These are phyloP conservation scores for Sinohyriopsis cumingii DNA, from an alignment of 2,888 invertebrate species.

Conservation along the genomic window DNA sequence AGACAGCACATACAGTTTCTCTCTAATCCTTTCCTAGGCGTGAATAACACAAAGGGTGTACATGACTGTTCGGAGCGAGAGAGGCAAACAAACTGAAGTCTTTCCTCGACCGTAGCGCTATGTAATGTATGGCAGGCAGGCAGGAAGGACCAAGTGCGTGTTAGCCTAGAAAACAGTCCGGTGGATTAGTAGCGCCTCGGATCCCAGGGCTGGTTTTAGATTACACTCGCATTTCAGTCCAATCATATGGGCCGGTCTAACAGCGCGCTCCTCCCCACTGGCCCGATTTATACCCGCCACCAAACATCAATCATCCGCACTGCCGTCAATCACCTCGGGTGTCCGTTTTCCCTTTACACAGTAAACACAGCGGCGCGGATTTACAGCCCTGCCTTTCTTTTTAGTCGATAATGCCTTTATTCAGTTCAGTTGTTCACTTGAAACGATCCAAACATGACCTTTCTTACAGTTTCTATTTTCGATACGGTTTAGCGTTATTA, in stretches of 20 bases:
- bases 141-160: slow-evolving; percentile 7
- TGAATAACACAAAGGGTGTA: too few species aligned
- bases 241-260: slow-evolving; percentile 40
- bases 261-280: slow-evolving; percentile 51
- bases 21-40: too few species aligned
- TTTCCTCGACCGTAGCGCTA: too few species aligned
- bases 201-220: slow-evolving; percentile 16
- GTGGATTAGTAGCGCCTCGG: too few species aligned
- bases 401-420: slow-evolving; percentile 23
- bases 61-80: too few species aligned
- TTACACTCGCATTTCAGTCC: slow-evolving; percentile 43
- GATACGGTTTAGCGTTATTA: slow-evolving; percentile 32
- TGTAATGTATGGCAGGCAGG: too few species aligned
- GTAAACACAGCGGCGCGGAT: slow-evolving; percentile 3
- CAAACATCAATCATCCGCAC: slow-evolving; percentile 56
- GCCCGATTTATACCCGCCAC: slow-evolving; percentile 34
- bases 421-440: slow-evolving; percentile 22
- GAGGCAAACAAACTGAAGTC: too few species aligned
- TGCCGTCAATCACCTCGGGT: slow-evolving; percentile 60
- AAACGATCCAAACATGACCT: slow-evolving; percentile 27
- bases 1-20: too few species aligned
- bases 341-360: slow-evolving; percentile 43
- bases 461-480: slow-evolving; percentile 24
- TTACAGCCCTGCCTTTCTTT: slow-evolving; percentile 11
- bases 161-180: slow-evolving; percentile 23